Evolutionary conservation across 2,797 vertebrate genomes (phyloP).

Genomic region (Otolemur crassicaudatus): DNA sequence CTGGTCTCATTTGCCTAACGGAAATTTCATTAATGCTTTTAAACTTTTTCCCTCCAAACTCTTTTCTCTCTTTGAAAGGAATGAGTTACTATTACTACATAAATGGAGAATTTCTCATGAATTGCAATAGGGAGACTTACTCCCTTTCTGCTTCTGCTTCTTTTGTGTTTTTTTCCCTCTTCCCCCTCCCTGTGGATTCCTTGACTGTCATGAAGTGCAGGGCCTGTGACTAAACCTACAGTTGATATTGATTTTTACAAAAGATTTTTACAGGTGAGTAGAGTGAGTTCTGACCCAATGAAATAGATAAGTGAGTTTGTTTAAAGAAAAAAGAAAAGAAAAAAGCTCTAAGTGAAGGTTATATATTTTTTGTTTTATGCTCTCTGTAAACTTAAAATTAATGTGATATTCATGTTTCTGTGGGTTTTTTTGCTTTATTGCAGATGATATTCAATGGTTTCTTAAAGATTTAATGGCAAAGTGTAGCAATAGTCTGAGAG

Average conservation of each 20-base stretch:
- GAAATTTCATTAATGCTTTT: slow-evolving; percentile 52
- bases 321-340: background rate
- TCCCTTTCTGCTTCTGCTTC: background rate
- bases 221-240: background rate
- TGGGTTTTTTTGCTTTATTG: background rate
- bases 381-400: background rate
- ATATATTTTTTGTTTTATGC: background rate
- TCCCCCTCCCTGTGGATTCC: background rate
- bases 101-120: background rate
- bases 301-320: background rate
- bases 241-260: background rate
- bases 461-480: slow-evolving; percentile 58
- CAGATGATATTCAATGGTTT: background rate
- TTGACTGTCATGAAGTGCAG: background rate
- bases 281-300: background rate
- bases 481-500: background rate
- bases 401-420: background rate
- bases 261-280: background rate
- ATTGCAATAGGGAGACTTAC: background rate
- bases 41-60: background rate
- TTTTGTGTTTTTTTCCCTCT: background rate
- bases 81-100: background rate
- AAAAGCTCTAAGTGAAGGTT: background rate
- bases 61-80: background rate
- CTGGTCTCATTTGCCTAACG: background rate